Percentiles rank a stretch among this genome's conserved stretches.
Evolutionary conservation across 2,888 invertebrate genomes (phyloP).

Genomic region (Stictocephala bisonia): DNA sequence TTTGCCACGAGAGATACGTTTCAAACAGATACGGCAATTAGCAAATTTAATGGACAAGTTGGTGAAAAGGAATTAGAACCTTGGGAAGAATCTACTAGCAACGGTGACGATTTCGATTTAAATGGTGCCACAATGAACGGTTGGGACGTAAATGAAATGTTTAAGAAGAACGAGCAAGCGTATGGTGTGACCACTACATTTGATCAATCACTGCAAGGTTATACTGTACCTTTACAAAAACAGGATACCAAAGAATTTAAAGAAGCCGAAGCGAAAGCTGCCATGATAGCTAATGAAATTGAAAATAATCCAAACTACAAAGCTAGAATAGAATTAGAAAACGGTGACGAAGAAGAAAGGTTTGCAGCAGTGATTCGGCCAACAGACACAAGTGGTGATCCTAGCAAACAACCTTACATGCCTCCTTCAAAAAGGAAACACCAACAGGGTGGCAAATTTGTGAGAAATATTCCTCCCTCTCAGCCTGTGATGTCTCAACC

Average conservation of each 20-base stretch:
- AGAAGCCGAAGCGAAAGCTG: slow-evolving; percentile 81
- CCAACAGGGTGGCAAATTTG: slow-evolving; percentile 48
- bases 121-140: slow-evolving; percentile 85
- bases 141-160: slow-evolving; percentile 98
- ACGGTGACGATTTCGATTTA: slow-evolving; percentile 74
- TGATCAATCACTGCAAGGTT: slow-evolving; percentile 90
- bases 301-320: slow-evolving; percentile 87
- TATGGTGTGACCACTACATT: slow-evolving; percentile 95
- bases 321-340: slow-evolving; percentile 88
- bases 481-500: slow-evolving; percentile 25
- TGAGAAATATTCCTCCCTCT: slow-evolving; percentile 55
- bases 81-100: slow-evolving; percentile 78
- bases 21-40: slow-evolving; percentile 69
- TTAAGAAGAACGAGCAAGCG: slow-evolving; percentile 89
- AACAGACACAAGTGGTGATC: slow-evolving; percentile 55
- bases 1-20: slow-evolving; percentile 79
- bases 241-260: slow-evolving; percentile 90
- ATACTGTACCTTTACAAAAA: slow-evolving; percentile 88
- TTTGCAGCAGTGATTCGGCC: slow-evolving; percentile 81
- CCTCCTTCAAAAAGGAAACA: slow-evolving; percentile 82
- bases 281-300: slow-evolving; percentile 92
- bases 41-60: slow-evolving; percentile 83
- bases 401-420: slow-evolving; percentile 73
- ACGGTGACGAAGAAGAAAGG: slow-evolving; percentile 89
- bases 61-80: slow-evolving; percentile 89